Percentiles rank a stretch among this genome's conserved stretches.
Evolutionary conservation across 2,797 vertebrate genomes (phyloP).

Genomic region (Psittacula echo): DNA sequence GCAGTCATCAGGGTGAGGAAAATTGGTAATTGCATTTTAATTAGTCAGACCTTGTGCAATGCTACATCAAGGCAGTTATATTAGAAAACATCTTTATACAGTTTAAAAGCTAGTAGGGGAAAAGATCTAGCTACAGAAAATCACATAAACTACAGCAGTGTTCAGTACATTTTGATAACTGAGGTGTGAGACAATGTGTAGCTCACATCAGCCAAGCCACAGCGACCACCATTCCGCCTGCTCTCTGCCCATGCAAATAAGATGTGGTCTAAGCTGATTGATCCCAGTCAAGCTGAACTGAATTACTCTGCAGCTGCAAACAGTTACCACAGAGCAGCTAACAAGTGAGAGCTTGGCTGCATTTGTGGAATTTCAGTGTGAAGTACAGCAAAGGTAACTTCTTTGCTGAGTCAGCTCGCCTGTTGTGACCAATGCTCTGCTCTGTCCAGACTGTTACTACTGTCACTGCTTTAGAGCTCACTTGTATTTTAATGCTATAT

Average conservation of each 20-base stretch:
- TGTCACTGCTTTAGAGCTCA: background rate
- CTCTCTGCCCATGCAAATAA: background rate
- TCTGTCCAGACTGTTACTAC: fast-evolving
- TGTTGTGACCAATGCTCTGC: fast-evolving
- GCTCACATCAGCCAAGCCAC: background rate
- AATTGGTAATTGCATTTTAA: background rate
- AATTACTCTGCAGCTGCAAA: background rate
- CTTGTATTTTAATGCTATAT: fast-evolving
- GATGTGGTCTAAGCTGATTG: background rate
- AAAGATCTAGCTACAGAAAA: background rate
- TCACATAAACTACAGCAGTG: background rate
- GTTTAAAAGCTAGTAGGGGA: background rate
- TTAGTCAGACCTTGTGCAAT: background rate
- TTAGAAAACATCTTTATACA: background rate
- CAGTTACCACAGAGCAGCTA: background rate
- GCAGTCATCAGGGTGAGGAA: background rate
- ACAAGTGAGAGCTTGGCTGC: background rate
- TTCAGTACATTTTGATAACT: background rate
- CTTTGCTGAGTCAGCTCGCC: background rate
- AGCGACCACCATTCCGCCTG: background rate
- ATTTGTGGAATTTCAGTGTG: background rate
- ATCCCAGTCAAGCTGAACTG: background rate
- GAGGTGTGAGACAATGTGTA: background rate
- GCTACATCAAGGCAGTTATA: background rate
- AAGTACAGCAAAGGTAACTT: background rate